Evolutionary conservation across 1,140 invertebrate genomes (phyloP), one percentile per base, ranked within the genome.

Genomic region (Acyrthosiphon pisum): DNA sequence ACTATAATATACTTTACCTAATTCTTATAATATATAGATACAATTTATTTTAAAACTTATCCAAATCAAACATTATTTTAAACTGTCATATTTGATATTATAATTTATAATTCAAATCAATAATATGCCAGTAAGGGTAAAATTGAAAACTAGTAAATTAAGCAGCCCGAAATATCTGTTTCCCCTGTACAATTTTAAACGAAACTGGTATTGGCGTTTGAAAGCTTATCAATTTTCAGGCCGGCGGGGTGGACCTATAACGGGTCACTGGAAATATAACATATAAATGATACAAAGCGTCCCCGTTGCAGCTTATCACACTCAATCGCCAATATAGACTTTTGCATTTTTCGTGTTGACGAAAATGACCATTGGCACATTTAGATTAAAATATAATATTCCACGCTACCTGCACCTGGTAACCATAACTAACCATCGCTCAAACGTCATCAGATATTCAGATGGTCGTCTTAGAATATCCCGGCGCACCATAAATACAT

Each of bases 301-400:
- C 41, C 41, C 41, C 41, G 41, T 41, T 41, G 3, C 41, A 3
- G 41, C 41, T 41, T 41, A 41, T 41, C 41, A 41, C 41, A 41
- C 41, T 41, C 41, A 41, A 41, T 41, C 41, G 2, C 41, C 2
- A 41, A 41, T 41, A 53, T 4, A 53, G 50, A 53, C 11, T 0
- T 35, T 20, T 30, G n/a, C 60, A 18, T 76, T 76, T n/a, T 76
- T 76, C 60, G 60, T 14, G 30, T n/a, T 8, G 56, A n/a, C n/a
- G n/a, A n/a, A n/a, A 4, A 30, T 60, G 6, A 30, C 60, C 60
- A 14, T n/a, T 1, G 11, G 11, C 14, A 68, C 30, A 14, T 68
- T 18, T 18, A 6, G 1, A 14, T n/a, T n/a, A n/a, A n/a, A n/a
- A n/a, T n/a, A n/a, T 18, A 18, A 18, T 6, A 1, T n/a, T n/a